Conservation (phyloP, 2,888 invertebrate genomes). For the Scaptodrosophila latifasciaeformis region DNA sequence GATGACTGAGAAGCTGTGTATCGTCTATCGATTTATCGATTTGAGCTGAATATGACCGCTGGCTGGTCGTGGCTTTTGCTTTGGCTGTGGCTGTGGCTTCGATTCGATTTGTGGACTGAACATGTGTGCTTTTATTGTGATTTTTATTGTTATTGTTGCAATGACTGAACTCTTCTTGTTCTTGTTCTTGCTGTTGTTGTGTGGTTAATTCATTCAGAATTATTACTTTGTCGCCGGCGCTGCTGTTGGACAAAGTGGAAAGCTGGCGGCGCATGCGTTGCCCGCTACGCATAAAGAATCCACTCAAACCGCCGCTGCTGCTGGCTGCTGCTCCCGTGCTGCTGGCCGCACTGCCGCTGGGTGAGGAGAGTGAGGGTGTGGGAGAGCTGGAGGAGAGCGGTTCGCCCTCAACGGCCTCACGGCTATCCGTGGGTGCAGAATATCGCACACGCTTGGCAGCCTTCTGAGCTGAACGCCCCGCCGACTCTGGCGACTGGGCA, state of each 20-base stretch:
- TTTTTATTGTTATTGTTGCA: too few species aligned
- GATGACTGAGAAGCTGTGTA: too few species aligned
- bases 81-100: too few species aligned
- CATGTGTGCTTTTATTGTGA: too few species aligned
- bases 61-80: too few species aligned
- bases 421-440: constrained; percentile 23
- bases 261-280: constrained; percentile 53
- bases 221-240: constrained; percentile 22
- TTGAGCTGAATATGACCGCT: too few species aligned
- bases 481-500: neutral
- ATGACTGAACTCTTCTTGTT: too few species aligned
- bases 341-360: neutral
- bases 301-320: constrained; percentile 16
- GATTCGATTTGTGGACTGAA: too few species aligned
- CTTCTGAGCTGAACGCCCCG: neutral
- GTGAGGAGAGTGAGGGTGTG: neutral
- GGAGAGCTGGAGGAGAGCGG: constrained; percentile 9
- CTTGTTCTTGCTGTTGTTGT: too few species aligned
- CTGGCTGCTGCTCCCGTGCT: too few species aligned
- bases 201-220: too few species aligned
- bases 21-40: too few species aligned
- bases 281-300: constrained; percentile 23
- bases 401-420: neutral
- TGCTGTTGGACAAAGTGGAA: constrained; percentile 5
- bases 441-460: constrained; percentile 47